phyloP scores from a whole-genome alignment of 2,888 invertebrate species.

The Lepas anatifera region DNA sequence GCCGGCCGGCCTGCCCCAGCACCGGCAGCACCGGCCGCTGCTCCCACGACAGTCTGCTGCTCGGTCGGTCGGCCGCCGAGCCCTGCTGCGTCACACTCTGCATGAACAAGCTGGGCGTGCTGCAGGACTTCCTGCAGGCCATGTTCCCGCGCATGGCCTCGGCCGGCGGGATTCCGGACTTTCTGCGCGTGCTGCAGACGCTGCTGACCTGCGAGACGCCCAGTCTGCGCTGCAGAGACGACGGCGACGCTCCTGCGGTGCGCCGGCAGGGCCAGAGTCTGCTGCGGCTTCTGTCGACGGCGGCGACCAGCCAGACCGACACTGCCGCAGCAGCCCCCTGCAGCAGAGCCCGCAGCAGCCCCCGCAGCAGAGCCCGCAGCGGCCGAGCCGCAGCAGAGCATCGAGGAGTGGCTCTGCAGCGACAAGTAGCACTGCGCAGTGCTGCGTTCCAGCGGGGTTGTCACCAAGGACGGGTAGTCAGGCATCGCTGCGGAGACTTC shows the following conservation, averaged over 20 bases:
- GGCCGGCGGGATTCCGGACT: background rate
- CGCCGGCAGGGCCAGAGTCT: background rate
- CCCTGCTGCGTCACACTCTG: slow-evolving; percentile 9
- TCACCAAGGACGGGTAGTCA: no score
- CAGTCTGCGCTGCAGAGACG: background rate
- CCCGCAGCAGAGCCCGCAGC: no score
- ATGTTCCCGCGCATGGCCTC: slow-evolving; percentile 6
- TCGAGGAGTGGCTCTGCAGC: no score
- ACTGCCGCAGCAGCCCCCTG: background rate
- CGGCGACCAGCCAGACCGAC: background rate
- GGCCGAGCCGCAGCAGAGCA: no score
- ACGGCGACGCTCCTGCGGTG: background rate
- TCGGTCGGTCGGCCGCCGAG: background rate
- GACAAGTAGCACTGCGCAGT: no score
- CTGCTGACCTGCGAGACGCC: slow-evolving; percentile 8
- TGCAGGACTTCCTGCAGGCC: slow-evolving; percentile 4
- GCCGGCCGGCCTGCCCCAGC: no score
- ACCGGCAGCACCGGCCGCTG: no score
- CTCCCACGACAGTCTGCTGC: slow-evolving; percentile 2
- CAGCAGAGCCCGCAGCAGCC: no score
- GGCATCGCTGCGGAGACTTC: no score
- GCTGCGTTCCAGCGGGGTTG: no score
- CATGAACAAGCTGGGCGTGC: slow-evolving; percentile 4
- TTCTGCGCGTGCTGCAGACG: background rate
- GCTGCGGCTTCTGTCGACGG: background rate